These are phyloP conservation scores for Tetrao urogallus DNA, from an alignment of 2,113 vertebrate species.

Conservation along the genomic window DNA sequence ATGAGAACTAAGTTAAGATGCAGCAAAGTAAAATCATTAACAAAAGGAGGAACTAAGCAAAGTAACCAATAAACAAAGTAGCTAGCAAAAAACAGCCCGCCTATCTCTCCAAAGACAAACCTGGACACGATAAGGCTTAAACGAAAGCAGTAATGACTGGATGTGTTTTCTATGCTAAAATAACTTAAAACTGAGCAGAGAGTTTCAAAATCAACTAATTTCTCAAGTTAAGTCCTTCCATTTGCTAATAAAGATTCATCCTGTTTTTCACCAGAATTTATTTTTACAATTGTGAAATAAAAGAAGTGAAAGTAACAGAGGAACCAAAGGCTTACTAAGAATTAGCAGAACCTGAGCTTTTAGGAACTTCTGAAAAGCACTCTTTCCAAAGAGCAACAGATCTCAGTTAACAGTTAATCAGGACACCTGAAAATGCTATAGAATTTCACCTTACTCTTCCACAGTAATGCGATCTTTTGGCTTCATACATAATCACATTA, in stretches of 20 bases:
- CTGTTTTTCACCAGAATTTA: rapidly evolving
- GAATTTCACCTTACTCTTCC: neutral
- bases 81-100: neutral
- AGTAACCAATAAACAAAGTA: neutral
- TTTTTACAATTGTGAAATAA: neutral
- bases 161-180: neutral
- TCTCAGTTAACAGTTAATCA: neutral
- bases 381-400: neutral
- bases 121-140: neutral
- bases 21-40: neutral
- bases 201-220: neutral
- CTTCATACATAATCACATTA: neutral
- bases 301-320: neutral
- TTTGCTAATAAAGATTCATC: neutral
- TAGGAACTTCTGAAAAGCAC: neutral
- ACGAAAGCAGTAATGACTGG: neutral
- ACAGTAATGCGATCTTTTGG: neutral
- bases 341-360: neutral
- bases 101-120: neutral
- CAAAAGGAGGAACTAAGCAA: neutral
- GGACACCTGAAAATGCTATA: neutral
- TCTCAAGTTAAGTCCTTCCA: neutral
- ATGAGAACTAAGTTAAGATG: slow-evolving; percentile 30
- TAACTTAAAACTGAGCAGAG: neutral
- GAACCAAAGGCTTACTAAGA: neutral